Conservation (phyloP, 1,140 invertebrate species). For the Heliconius nattereri region DNA sequence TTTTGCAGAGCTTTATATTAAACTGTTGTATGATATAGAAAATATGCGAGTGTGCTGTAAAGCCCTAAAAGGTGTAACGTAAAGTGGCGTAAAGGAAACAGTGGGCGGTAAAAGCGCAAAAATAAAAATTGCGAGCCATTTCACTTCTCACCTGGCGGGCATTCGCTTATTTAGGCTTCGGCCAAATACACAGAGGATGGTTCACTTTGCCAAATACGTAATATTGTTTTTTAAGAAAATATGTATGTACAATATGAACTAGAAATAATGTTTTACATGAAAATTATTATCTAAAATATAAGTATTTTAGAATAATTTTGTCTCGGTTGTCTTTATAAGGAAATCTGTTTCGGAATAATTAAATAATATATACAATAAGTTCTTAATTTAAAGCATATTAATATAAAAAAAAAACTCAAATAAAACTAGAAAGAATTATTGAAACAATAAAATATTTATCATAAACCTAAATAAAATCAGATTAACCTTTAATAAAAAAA, state of each 20-base stretch:
- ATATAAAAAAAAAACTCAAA: no score
- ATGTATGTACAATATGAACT: neutral
- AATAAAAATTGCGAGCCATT: slow-evolving; percentile 53
- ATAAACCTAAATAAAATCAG: neutral
- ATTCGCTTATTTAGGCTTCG: slow-evolving; percentile 36
- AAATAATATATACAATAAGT: no score
- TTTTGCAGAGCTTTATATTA: slow-evolving; percentile 19
- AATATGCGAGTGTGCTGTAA: slow-evolving; percentile 4
- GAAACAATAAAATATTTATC: no score
- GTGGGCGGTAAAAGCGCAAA: slow-evolving; percentile 44
- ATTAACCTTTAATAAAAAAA: neutral
- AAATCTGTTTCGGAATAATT: no score
- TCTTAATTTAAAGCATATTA: no score
- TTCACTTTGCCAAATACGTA: neutral
- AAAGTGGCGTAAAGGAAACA: slow-evolving; percentile 29
- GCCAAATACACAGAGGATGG: slow-evolving; percentile 28
- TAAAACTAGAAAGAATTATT: no score
- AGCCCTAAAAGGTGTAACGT: slow-evolving; percentile 16
- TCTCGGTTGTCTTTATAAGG: no score
- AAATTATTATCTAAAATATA: neutral
- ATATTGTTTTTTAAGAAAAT: neutral
- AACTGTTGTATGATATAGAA: slow-evolving; percentile 12
- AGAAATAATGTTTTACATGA: no score
- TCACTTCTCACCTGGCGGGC: slow-evolving; percentile 49
- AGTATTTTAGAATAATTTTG: no score